These are phyloP conservation scores for Drosophila lacertosa DNA, from an alignment of 1,140 invertebrate genomes.

Conservation along the genomic window DNA sequence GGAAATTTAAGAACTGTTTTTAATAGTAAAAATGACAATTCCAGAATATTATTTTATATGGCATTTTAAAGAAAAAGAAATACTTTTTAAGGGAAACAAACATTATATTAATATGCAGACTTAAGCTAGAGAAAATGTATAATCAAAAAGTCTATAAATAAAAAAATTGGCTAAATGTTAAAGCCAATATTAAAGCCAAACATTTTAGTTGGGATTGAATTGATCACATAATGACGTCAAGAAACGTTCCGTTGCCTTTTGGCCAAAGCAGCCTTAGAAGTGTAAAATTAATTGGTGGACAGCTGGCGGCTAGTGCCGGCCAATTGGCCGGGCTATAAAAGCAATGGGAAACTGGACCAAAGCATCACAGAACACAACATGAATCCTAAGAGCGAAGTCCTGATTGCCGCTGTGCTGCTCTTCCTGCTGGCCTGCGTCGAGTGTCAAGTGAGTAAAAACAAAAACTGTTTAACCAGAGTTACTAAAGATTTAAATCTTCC, in stretches of 20 bases:
- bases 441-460: constrained; percentile 58
- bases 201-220: neutral
- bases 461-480: neutral
- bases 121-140: too few relatives aligned
- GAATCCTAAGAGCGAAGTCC: constrained; percentile 66
- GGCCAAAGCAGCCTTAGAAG: constrained; percentile 50
- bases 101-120: too few relatives aligned
- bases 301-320: neutral
- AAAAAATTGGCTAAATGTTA: neutral
- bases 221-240: constrained; percentile 10
- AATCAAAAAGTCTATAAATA: too few relatives aligned
- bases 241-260: neutral
- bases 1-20: too few relatives aligned
- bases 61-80: too few relatives aligned
- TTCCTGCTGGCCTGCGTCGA: constrained; percentile 68
- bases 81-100: too few relatives aligned
- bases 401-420: constrained; percentile 58
- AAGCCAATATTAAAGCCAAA: neutral
- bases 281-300: constrained; percentile 45
- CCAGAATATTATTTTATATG: too few relatives aligned
- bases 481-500: too few relatives aligned
- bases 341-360: neutral
- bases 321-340: constrained; percentile 49
- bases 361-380: constrained; percentile 46
- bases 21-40: too few relatives aligned